Evolutionary conservation across 2,888 invertebrate species (phyloP), one percentile per base, ranked within the genome.

Genomic region (Xestia xanthographa): DNA sequence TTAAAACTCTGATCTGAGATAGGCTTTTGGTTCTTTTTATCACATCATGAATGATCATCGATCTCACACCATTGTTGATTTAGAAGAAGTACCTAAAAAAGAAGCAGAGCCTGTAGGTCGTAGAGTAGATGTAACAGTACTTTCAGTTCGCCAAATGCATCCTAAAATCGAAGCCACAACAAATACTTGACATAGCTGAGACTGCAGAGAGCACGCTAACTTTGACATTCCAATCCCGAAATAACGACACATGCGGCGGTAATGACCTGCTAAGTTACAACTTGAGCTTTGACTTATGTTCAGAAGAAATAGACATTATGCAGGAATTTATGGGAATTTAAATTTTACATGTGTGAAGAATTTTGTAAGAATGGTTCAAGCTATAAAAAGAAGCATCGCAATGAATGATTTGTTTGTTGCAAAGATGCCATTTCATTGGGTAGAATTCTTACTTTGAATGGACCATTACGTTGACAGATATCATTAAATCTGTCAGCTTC

Each of bases 221-320:
- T 80, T 83, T 79, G 75, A 79, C 82, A 87, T 87, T 86, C 88
- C 87, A 53, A 77, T 84, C 90, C 87, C 71, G 83, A 91, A 91
- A 92, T 92, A 92, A 86, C 86, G 67, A 79, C 88, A 80, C 68
- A 73, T 72, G 72, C 68, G 71, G 66, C 82, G 85, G 72, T 89
- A 90, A 89, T 87, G 89, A 90, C 83, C 83, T 77, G 88, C 79
- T 79, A 84, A 83, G 72, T 73, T 66, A 66, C 72, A 73, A 66
- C 72, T 74, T 77, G 66, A 79, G 76, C 75, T 84, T 86, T 76
- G 80, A 76, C 78, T 76, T 72, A 71, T 77, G 73, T 81, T 70
- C 45, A 60, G 58, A 75, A 73, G 68, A 69, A 68, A 69, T 26
- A 62, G n/a, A 34, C 50, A 78, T 67, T 72, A 86, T 66, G 83